These are phyloP conservation scores for Uromys caudimaculatus DNA, from an alignment of 2,797 vertebrate species.

Conservation along the genomic window DNA sequence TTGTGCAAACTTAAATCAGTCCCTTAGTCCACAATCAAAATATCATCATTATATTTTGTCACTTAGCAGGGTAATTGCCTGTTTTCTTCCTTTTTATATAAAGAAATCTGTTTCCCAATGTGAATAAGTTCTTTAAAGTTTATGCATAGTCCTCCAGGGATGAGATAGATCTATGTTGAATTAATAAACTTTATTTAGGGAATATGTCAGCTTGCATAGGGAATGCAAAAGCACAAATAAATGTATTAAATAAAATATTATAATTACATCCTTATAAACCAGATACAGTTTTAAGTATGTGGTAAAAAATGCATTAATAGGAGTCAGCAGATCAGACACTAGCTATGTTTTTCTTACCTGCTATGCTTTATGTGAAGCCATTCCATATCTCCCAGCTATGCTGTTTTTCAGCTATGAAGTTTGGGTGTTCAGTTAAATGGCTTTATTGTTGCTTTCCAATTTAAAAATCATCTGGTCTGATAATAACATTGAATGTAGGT, in stretches of 20 bases:
- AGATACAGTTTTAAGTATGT: not conserved
- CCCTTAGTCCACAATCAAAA: not conserved
- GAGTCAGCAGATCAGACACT: not conserved
- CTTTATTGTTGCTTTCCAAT: conserved; percentile 26
- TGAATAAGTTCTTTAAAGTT: not conserved
- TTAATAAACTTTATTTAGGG: conserved; percentile 37
- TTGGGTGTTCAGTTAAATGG: not conserved
- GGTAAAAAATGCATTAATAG: not conserved
- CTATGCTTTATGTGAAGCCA: not conserved
- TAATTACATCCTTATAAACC: conserved; percentile 13
- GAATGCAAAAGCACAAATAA: conserved; percentile 38
- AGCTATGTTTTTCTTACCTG: conserved; percentile 14
- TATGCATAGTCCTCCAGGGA: not conserved
- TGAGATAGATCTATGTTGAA: not conserved
- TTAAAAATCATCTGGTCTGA: conserved; percentile 50
- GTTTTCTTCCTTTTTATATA: not conserved
- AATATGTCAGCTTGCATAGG: not conserved
- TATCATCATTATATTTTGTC: not conserved
- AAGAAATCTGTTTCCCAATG: not conserved
- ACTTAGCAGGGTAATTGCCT: not conserved
- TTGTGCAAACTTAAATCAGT: not conserved
- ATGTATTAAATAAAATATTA: conserved; percentile 22
- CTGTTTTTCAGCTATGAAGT: conserved; percentile 10
- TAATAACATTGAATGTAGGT: not conserved
- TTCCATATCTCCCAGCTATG: not conserved